Evolutionary conservation across 2,888 invertebrate species (phyloP).

Genomic region (Megaustenia siamemsis): DNA sequence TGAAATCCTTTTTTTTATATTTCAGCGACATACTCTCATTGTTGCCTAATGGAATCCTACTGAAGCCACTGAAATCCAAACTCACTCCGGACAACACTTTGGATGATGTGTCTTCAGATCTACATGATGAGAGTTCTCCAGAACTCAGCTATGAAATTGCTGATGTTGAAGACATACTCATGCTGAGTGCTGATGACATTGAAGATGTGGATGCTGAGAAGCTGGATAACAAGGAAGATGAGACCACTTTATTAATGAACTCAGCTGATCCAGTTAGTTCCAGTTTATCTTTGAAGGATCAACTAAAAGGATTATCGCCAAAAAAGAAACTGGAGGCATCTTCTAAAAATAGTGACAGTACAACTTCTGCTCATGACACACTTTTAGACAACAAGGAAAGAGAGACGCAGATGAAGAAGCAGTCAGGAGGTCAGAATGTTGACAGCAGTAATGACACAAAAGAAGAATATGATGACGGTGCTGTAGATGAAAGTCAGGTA

Average conservation of each 20-base stretch:
- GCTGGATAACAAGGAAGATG: background rate
- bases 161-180: constrained; percentile 21
- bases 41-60: constrained; percentile 10
- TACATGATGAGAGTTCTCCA: background rate
- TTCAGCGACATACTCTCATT: constrained; percentile 28
- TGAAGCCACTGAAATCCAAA: background rate
- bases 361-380: background rate
- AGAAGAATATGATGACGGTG: constrained; percentile 17
- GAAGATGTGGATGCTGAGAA: background rate
- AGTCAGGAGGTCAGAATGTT: background rate
- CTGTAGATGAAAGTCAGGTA: constrained; percentile 23
- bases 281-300: background rate
- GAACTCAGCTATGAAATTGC: constrained; percentile 21
- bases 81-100: constrained; percentile 20
- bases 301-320: background rate
- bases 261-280: background rate
- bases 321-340: background rate
- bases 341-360: background rate
- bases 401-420: background rate
- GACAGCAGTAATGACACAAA: background rate
- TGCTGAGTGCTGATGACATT: background rate
- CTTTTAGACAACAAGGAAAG: background rate
- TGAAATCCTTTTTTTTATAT: background rate
- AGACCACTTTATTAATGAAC: background rate
- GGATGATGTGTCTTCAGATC: constrained; percentile 23